These are phyloP conservation scores for Acrocephalus scirpaceus DNA, from an alignment of 2,797 vertebrate species.

Conservation along the genomic window DNA sequence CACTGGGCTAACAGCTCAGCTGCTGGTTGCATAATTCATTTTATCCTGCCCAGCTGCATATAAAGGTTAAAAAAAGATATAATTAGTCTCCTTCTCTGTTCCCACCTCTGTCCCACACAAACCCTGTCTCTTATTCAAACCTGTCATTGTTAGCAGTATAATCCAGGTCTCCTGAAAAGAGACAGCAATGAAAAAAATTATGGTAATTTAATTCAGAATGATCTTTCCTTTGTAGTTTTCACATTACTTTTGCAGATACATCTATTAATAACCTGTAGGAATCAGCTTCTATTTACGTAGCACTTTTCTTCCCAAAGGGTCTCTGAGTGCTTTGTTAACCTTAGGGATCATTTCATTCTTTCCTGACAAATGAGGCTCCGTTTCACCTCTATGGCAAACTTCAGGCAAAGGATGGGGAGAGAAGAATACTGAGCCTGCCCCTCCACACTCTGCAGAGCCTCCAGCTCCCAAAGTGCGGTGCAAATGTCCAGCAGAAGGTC, in stretches of 20 bases:
- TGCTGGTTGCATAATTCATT: conserved; percentile 8
- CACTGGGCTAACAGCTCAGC: background rate
- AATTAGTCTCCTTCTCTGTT: conserved; percentile 41
- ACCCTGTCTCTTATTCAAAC: conserved; percentile 58
- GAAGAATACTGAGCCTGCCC: background rate
- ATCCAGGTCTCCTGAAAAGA: conserved; percentile 51
- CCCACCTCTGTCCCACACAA: conserved; percentile 56
- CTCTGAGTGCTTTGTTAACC: conserved; percentile 15
- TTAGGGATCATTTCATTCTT: conserved; percentile 9
- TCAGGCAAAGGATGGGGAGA: background rate
- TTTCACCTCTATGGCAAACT: background rate
- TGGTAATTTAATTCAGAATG: conserved; percentile 71
- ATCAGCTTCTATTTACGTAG: conserved; percentile 49
- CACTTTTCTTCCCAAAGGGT: conserved; percentile 29
- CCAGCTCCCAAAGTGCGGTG: background rate
- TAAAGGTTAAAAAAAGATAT: conserved; percentile 66
- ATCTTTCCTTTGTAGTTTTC: conserved; percentile 56
- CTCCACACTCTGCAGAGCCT: background rate
- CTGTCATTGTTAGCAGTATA: conserved; percentile 56
- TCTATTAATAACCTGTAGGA: conserved; percentile 54
- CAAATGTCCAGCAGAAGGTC: background rate
- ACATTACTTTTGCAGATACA: conserved; percentile 61
- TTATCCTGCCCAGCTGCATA: conserved; percentile 28
- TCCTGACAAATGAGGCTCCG: background rate
- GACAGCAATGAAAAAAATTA: conserved; percentile 62